Conservation (phyloP, 2,113 vertebrate genomes). For the Pollimyrus isidori region DNA sequence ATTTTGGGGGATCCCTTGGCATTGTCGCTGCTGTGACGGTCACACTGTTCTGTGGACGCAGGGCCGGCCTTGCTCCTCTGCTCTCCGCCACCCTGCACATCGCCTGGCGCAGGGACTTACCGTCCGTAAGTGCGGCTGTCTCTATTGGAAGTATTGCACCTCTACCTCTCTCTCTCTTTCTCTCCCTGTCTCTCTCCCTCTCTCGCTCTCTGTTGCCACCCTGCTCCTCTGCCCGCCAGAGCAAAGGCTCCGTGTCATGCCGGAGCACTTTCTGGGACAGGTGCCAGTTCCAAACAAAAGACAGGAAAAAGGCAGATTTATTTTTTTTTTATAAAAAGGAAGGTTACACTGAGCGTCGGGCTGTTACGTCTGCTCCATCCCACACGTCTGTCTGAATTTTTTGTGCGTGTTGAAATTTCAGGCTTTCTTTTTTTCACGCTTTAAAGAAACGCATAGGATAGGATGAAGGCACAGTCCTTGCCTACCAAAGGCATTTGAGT, state of each 20-base stretch:
- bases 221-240: constrained; percentile 60
- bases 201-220: constrained; percentile 42
- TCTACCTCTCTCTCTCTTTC: constrained; percentile 34
- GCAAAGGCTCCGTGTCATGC: constrained; percentile 66
- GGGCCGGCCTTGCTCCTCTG: constrained; percentile 30
- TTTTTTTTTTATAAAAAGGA: constrained; percentile 26
- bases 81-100: constrained; percentile 28
- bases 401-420: background rate
- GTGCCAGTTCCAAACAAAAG: constrained; percentile 87
- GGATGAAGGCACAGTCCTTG: constrained; percentile 29
- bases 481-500: constrained; percentile 67
- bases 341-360: constrained; percentile 40
- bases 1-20: background rate
- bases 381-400: constrained; percentile 33
- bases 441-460: constrained; percentile 25
- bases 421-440: constrained; percentile 26
- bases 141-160: constrained; percentile 32
- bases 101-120: constrained; percentile 25
- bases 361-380: constrained; percentile 36
- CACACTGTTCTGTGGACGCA: background rate
- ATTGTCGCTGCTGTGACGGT: constrained; percentile 27
- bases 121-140: constrained; percentile 19
- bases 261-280: constrained; percentile 78
- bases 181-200: constrained; percentile 42
- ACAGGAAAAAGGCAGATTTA: constrained; percentile 65